Evolutionary conservation across 2,113 vertebrate genomes (phyloP).

Genomic region (Entomyzon cyanotis): DNA sequence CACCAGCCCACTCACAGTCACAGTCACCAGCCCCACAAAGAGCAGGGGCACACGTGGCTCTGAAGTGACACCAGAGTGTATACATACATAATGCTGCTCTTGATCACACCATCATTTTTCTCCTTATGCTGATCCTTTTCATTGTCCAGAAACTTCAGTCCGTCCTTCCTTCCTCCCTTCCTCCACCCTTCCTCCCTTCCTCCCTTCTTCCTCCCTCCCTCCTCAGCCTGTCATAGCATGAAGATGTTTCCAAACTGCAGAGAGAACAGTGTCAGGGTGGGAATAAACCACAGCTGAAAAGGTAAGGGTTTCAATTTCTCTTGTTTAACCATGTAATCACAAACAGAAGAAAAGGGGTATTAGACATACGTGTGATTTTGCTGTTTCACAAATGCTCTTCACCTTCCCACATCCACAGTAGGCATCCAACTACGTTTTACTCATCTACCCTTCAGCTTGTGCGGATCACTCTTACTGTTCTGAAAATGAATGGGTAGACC

Average conservation of each 20-base stretch:
- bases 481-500: not conserved
- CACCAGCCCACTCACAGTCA: not conserved
- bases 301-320: not conserved
- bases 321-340: not conserved
- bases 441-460: not conserved
- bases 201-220: not conserved
- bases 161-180: not conserved
- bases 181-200: not conserved
- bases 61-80: not conserved
- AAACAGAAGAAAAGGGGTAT: not conserved
- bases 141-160: not conserved
- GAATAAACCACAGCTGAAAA: not conserved
- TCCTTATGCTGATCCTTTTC: not conserved
- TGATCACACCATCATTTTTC: not conserved
- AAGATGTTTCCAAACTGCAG: not conserved
- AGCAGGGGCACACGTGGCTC: not conserved
- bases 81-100: accelerated
- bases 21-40: not conserved
- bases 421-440: not conserved
- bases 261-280: not conserved
- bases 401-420: not conserved
- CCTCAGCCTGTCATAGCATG: not conserved
- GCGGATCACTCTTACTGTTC: not conserved
- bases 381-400: not conserved
- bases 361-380: not conserved